These are phyloP conservation scores for Scopus umbretta DNA, from an alignment of 2,113 vertebrate species.

Conservation along the genomic window DNA sequence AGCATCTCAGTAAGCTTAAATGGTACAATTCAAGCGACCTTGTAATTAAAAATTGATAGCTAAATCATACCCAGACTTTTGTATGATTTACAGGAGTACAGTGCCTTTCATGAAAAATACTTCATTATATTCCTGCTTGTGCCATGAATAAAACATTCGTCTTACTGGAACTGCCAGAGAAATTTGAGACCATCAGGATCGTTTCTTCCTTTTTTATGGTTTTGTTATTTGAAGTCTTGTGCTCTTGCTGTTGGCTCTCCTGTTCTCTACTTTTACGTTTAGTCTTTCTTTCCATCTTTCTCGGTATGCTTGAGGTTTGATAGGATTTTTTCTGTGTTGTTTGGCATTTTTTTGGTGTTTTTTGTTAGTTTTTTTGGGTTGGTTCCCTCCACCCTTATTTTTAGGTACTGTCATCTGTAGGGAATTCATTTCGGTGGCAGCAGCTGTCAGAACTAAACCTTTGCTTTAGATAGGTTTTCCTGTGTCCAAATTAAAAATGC, in stretches of 20 bases:
- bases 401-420: neutral
- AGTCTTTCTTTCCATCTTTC: neutral
- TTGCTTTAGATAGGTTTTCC: neutral
- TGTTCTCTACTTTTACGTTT: neutral
- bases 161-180: neutral
- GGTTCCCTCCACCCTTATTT: neutral
- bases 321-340: neutral
- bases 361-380: neutral
- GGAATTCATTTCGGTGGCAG: neutral
- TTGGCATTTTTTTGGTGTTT: neutral
- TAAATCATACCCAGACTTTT: neutral
- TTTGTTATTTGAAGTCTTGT: neutral
- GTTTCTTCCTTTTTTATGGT: neutral
- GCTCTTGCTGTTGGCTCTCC: neutral
- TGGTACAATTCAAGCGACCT: neutral
- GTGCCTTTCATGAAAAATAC: neutral
- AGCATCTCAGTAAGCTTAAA: neutral
- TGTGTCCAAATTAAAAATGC: neutral
- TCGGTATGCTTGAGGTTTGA: neutral
- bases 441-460: neutral
- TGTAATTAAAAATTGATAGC: neutral
- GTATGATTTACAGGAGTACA: neutral
- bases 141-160: neutral
- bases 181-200: neutral
- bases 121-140: neutral